Conservation (phyloP, 2,888 invertebrate genomes). For the Orchesellides sinensis region DNA sequence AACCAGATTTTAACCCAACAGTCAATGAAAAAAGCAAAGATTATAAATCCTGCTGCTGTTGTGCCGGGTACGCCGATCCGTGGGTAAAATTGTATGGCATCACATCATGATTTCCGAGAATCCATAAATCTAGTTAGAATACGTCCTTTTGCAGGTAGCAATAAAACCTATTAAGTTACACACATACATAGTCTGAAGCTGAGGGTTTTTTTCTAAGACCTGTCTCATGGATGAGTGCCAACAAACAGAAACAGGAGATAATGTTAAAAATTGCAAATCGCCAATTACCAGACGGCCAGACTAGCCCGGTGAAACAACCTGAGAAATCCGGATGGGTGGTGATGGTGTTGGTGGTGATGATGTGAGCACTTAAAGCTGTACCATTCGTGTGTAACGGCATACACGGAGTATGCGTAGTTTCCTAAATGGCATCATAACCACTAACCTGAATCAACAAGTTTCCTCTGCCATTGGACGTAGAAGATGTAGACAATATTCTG, state of each 20-base stretch:
- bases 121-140: too few species aligned
- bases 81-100: too few species aligned
- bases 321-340: conserved; percentile 54
- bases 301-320: conserved; percentile 6
- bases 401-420: conserved; percentile 3
- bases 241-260: conserved; percentile 17
- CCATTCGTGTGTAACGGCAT: conserved; percentile 34
- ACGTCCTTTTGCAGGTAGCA: too few species aligned
- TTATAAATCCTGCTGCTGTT: too few species aligned
- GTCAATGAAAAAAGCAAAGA: too few species aligned
- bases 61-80: too few species aligned
- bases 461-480: not conserved
- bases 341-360: conserved; percentile 12
- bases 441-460: conserved; percentile 3
- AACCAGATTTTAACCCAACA: too few species aligned
- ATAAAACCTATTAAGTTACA: too few species aligned
- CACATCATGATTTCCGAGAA: too few species aligned
- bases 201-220: not conserved
- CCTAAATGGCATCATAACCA: not conserved
- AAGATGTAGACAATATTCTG: not conserved
- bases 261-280: conserved; percentile 38
- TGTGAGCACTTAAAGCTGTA: conserved; percentile 22
- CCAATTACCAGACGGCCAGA: not conserved
- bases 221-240: conserved; percentile 36
- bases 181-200: not conserved